Evolutionary conservation across 2,113 vertebrate genomes (phyloP), one percentile per base, ranked within the genome.

Genomic region (Actinemys pallida): DNA sequence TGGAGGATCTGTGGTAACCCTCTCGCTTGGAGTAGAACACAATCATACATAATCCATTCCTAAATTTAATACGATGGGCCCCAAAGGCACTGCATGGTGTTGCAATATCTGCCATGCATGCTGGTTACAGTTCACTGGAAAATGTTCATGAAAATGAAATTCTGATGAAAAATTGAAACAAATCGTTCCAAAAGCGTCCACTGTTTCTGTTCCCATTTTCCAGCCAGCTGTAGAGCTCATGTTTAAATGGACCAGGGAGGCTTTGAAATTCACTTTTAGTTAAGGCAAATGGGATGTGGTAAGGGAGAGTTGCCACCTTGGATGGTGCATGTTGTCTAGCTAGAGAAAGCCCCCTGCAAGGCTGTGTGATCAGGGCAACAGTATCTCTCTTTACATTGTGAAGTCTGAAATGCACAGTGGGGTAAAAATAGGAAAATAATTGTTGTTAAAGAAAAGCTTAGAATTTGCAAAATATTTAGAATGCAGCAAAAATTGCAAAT

Each of bases 341-440:
- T 13, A 56, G 2, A 11, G 9, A 79, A 3, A 3, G 65, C 39
- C 84, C n/a, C 22, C 52, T 81, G 22, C n/a, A 88, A 29, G 13
- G 16, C 79, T 50, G 1, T 31, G 29, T 53, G 83, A 27, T 16
- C 49, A 83, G 53, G 20, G 14, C 88, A 49, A n/a, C 50, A 81
- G 3, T 1, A 52, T 0, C 2, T 11, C 8, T 87, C 81, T 47
- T 19, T 25, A 25, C 45, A 0, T 0, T 6, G 42, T 65, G 69
- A 2, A 4, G 3, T 10, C 90, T 81, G 89, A 52, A 49, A 5
- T 87, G 83, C 39, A 24, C 7, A 9, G 14, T 56, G 24, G 13
- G 5, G 52, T 31, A 76, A 93, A 8, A 31, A 83, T 87, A 84
- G 72, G 80, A 88, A 52, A 8, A 1, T 20, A 6, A 10, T 85